These are phyloP conservation scores for Luehdorfia chinensis DNA, from an alignment of 1,140 invertebrate species.

Conservation along the genomic window DNA sequence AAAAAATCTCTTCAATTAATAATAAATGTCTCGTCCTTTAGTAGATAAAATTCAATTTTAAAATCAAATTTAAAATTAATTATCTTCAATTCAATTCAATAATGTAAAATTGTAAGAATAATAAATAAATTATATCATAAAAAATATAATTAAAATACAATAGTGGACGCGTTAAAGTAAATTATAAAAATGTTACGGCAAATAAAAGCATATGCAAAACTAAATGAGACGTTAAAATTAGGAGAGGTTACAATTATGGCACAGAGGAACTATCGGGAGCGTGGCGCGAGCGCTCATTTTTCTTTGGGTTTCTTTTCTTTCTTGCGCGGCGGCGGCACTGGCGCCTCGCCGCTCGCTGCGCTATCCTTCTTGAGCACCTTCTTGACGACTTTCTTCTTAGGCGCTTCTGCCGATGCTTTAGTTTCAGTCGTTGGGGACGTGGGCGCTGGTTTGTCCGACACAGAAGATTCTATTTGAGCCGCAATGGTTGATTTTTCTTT, in stretches of 20 bases:
- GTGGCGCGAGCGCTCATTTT: conserved; percentile 49
- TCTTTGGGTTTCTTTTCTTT: conserved; percentile 77
- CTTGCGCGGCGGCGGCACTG: conserved; percentile 73
- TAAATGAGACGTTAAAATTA: conserved; percentile 55
- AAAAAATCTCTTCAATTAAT: conserved; percentile 42
- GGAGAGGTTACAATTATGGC: conserved; percentile 64
- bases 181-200: conserved; percentile 59
- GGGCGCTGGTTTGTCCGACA: conserved; percentile 27
- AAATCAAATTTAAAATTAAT: conserved; percentile 36
- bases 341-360: conserved; percentile 49
- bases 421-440: conserved; percentile 17
- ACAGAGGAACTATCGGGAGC: conserved; percentile 62
- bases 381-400: conserved; percentile 64
- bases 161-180: conserved; percentile 53
- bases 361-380: conserved; percentile 66
- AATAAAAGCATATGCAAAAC: conserved; percentile 62
- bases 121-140: conserved; percentile 44
- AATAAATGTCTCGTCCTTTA: conserved; percentile 61
- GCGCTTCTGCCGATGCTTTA: conserved; percentile 35
- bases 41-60: conserved; percentile 43
- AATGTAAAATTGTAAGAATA: too few species aligned
- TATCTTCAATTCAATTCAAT: conserved; percentile 26
- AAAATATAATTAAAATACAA: conserved; percentile 37
- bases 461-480: conserved; percentile 55
- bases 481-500: conserved; percentile 49